These are phyloP conservation scores for Aphidius colemani DNA, from an alignment of 2,888 invertebrate species.

Conservation along the genomic window DNA sequence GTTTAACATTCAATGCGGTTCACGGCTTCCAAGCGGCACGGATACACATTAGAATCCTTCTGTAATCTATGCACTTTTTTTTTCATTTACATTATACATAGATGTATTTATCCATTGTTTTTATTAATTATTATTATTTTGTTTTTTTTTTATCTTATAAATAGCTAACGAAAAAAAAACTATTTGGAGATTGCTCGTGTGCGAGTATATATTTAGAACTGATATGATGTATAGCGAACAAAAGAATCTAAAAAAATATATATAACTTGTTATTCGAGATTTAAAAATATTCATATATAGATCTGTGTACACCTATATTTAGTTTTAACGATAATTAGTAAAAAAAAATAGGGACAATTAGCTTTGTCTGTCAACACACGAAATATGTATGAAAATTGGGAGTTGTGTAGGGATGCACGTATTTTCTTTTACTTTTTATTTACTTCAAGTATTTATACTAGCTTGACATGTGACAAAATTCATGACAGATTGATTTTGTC, in stretches of 20 bases:
- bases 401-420: too few species aligned
- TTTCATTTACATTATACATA: constrained; percentile 12
- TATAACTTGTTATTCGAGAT: background rate
- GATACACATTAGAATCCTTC: constrained; percentile 34
- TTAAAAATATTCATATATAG: too few species aligned
- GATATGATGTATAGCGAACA: constrained; percentile 3
- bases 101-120: constrained; percentile 3
- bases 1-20: constrained; percentile 50
- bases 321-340: too few species aligned
- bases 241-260: background rate
- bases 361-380: too few species aligned
- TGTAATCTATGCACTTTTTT: constrained; percentile 26
- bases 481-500: too few species aligned
- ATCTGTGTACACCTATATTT: too few species aligned
- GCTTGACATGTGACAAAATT: too few species aligned
- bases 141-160: constrained; percentile 3
- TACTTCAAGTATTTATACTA: too few species aligned
- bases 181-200: too few species aligned
- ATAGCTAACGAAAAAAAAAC: background rate
- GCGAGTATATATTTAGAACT: background rate
- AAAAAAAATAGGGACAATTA: too few species aligned
- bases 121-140: background rate
- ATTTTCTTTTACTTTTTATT: too few species aligned
- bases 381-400: too few species aligned
- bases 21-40: constrained; percentile 39